These are phyloP conservation scores for Silurus asotus DNA, from an alignment of 2,113 vertebrate genomes.

Conservation along the genomic window DNA sequence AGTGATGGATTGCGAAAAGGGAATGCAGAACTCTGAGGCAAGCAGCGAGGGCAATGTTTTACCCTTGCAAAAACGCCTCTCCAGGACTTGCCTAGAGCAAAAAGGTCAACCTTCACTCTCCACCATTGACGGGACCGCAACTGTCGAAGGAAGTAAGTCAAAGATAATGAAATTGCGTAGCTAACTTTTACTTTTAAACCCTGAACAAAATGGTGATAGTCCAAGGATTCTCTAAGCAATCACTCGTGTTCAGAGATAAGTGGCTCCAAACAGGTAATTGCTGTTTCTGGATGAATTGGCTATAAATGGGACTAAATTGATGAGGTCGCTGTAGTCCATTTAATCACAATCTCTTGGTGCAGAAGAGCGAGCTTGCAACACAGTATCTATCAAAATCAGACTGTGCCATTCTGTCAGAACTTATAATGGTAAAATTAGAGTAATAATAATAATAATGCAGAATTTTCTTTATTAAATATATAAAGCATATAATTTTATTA, in stretches of 20 bases:
- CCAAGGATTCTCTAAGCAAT: neutral
- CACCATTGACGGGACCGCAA: conserved; percentile 65
- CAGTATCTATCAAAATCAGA: neutral
- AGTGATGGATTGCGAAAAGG: conserved; percentile 67
- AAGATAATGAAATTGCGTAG: neutral
- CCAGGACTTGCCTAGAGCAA: conserved; percentile 74
- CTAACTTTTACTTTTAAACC: neutral
- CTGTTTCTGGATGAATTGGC: conserved; percentile 38
- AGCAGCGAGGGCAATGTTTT: conserved; percentile 67
- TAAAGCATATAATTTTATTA: neutral
- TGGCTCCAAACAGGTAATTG: conserved; percentile 48
- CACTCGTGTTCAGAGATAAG: conserved; percentile 5
- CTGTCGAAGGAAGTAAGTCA: conserved; percentile 68
- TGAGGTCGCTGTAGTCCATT: conserved; percentile 41
- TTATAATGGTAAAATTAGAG: neutral
- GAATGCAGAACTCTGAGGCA: conserved; percentile 55
- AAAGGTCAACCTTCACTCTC: conserved; percentile 68
- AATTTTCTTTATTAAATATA: neutral
- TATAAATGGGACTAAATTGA: conserved; percentile 36
- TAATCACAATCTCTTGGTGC: conserved; percentile 35
- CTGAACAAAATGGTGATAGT: neutral
- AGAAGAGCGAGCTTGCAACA: conserved; percentile 2
- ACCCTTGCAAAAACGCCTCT: conserved; percentile 68
- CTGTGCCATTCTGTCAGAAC: neutral
- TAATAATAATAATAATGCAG: neutral